Percentiles rank a stretch among this genome's conserved stretches.
Conservation (phyloP, 2,113 vertebrate genomes). For the Antennarius striatus region DNA sequence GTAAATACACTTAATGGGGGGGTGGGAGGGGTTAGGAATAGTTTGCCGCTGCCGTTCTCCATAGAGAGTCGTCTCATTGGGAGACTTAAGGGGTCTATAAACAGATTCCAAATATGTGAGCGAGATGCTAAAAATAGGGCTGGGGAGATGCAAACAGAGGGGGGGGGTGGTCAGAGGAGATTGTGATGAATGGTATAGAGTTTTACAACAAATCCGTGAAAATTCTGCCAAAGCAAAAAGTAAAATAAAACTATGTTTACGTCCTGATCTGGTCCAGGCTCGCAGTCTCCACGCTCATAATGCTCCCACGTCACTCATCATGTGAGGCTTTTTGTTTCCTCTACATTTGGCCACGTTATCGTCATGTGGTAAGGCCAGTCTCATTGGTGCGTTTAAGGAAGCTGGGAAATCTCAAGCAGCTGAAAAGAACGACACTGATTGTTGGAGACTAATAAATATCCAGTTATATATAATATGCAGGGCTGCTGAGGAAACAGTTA, state of each 20-base stretch:
- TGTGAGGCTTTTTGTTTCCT: neutral
- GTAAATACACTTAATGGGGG: conserved; percentile 20
- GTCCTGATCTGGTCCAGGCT: too few species aligned
- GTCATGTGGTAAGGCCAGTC: neutral
- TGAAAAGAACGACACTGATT: neutral
- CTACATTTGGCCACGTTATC: neutral
- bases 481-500: too few species aligned
- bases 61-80: conserved; percentile 62
- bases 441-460: too few species aligned
- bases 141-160: conserved; percentile 40
- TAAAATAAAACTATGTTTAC: too few species aligned
- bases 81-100: conserved; percentile 64
- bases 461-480: too few species aligned
- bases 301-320: neutral
- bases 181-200: conserved; percentile 16
- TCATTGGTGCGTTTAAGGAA: neutral
- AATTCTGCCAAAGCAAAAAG: conserved; percentile 2
- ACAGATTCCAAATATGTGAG: conserved; percentile 71
- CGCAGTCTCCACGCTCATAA: too few species aligned
- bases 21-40: conserved; percentile 40
- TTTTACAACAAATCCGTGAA: neutral
- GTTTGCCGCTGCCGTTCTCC: conserved; percentile 57
- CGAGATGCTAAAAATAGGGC: conserved; percentile 71
- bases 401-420: neutral
- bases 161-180: conserved; percentile 20